Evolutionary conservation across 1,140 invertebrate genomes (phyloP), one percentile per base, ranked within the genome.

Genomic region (Drosophila equinoxialis): DNA sequence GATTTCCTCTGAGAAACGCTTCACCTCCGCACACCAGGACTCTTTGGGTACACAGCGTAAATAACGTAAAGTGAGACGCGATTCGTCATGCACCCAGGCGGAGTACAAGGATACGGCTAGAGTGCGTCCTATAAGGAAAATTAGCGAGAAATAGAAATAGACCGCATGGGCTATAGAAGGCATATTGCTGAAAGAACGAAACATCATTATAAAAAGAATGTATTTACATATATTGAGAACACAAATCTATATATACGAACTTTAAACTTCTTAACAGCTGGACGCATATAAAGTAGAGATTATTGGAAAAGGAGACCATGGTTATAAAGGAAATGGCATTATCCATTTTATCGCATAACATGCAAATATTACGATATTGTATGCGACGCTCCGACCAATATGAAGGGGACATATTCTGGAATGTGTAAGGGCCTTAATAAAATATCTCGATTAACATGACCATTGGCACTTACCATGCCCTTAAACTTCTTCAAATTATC

Each of bases 81-180:
- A 95, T 73, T 95, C 93, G 81, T 95, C 94, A 74, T 95, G 92
- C 3, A 96, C 93, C 33, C 93, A 93, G 35, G 95, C 94, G 6
- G 94, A 92, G 48, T 93, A 93, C 35, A 95, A 81, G 1, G 94
- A 95, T 2, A 96, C 95, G 2, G 93, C 91, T 17, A 94, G 74
- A 0, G 94, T 94, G 76, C 95, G 92, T 20, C 93, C 92, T 33
- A 95, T 93, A 2, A 96, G 91, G 75, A 95, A 95, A 0, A 93
- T 91, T 61, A 96, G 95, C 0, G 95, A 95, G 63, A 93, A 94
- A 68, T 95, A 95, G 69, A 94, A 95, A 77, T 95, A 96, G 0
- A 94, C 66, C 1, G 80, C 67, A 63, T 92, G 89, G 0, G 77
- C 81, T 39, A 89, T 71, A 20, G 91, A 89, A 11, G 91, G 90